Evolutionary conservation across 2,888 invertebrate genomes (phyloP), one percentile per base, ranked within the genome.

Genomic region (Pherbina coryleti): DNA sequence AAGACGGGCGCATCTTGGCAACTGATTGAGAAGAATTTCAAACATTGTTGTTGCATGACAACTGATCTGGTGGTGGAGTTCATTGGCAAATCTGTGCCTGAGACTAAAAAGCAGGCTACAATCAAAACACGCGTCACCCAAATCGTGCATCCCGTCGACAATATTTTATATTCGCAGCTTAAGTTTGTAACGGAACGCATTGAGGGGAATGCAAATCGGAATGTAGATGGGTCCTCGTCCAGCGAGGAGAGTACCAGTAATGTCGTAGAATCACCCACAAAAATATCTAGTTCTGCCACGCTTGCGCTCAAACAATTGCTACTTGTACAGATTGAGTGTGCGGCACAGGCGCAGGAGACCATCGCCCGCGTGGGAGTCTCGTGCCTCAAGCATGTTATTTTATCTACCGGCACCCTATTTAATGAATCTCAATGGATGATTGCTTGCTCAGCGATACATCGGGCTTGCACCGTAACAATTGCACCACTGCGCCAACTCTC

Each of bases 1-100:
- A 93, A 94, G 83, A 93, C 93, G 7, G 93, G 93, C 82, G 91
- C 93, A 81, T 92, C 94, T 80, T 94, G 95, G 93, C 93, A 95
- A 82, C 92, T 92, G 82, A 93, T 95, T 71, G 95, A 95, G 88
- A 94, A 96, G 81, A 97, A 97, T 89, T 98, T 98, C 86, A 98
- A 98, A 86, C 98, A 98, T 87, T 97, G 97, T 86, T 96, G 96
- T 85, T 98, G 98, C 9, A 93, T 97, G 90, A 95, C 97, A 14
- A 96, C 97, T 0, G 98, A 98, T 86, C 91, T 97, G 44, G 93
- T 97, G 51, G 98, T 98, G 0, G 94, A 96, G 84, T 96, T 96
- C 83, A 90, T 97, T 51, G 93, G 93, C 82, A 93, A 94, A 84
- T 92, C 96, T 53, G 91, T 92, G 73, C 84, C 85, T 8, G 88